phyloP scores from a whole-genome alignment of 2,113 vertebrate genomes.

The Atlantisia rogersi region DNA sequence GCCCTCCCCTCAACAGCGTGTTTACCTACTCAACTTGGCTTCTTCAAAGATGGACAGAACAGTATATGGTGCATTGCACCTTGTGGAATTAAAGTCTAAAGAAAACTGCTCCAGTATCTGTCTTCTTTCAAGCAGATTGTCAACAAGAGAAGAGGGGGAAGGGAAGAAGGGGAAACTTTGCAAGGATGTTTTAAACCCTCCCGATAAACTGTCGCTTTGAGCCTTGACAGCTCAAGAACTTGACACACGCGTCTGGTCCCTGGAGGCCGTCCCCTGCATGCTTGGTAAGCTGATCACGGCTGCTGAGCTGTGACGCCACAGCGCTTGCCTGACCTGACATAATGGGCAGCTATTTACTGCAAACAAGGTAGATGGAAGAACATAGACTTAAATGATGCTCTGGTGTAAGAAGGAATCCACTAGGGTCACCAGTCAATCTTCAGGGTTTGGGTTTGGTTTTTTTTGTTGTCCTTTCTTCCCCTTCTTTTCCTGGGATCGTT shows the following conservation, averaged over 20 bases:
- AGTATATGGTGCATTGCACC: conserved; percentile 66
- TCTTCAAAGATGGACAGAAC: conserved; percentile 66
- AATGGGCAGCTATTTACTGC: conserved; percentile 90
- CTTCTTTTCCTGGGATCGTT: conserved; percentile 52
- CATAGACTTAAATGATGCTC: conserved; percentile 85
- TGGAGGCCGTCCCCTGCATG: conserved; percentile 14
- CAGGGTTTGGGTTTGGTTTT: not conserved
- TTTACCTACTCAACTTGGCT: conserved; percentile 43
- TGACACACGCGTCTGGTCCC: conserved; percentile 64
- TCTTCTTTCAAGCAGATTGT: conserved; percentile 82
- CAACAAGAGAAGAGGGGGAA: conserved; percentile 62
- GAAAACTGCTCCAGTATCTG: conserved; percentile 82
- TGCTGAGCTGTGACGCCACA: conserved; percentile 77
- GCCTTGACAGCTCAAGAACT: conserved; percentile 77
- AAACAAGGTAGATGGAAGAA: conserved; percentile 87
- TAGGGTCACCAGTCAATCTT: conserved; percentile 75
- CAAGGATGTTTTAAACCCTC: conserved; percentile 73
- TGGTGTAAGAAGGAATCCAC: conserved; percentile 76
- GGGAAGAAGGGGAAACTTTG: conserved; percentile 50
- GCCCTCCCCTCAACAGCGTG: not conserved
- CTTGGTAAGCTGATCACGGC: conserved; percentile 66
- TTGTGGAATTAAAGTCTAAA: conserved; percentile 75
- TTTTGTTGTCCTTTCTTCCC: not conserved
- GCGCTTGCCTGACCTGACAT: conserved; percentile 81
- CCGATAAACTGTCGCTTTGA: conserved; percentile 80